A percentile compares a stretch with the other conserved stretches of the same genome.
These are phyloP conservation scores for Corydoras sp. DNA, from an alignment of 2,113 vertebrate genomes.

Conservation along the genomic window DNA sequence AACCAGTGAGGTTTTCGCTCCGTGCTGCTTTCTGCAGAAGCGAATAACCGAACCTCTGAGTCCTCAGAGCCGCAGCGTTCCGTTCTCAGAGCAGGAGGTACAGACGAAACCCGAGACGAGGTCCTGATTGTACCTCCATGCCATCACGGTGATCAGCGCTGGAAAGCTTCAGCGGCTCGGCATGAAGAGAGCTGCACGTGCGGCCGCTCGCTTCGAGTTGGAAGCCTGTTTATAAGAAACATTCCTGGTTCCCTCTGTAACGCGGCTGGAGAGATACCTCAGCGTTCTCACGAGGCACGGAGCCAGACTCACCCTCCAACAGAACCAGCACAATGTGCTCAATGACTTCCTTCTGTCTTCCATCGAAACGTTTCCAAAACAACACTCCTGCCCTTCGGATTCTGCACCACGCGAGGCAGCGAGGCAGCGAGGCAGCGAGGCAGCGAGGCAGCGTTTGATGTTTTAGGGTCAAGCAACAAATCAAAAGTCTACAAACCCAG, in stretches of 20 bases:
- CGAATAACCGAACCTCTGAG: not conserved
- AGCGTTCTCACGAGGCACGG: slow-evolving; percentile 38
- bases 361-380: not conserved
- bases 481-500: no score
- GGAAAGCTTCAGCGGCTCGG: slow-evolving; percentile 4
- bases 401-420: no score
- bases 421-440: no score
- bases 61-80: not conserved
- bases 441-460: no score
- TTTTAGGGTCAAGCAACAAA: no score
- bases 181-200: slow-evolving; percentile 7
- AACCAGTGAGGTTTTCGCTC: slow-evolving; percentile 2
- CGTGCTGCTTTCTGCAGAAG: not conserved
- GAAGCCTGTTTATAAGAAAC: slow-evolving; percentile 41
- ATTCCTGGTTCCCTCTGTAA: slow-evolving; percentile 36
- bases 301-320: slow-evolving; percentile 10
- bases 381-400: not conserved
- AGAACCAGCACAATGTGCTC: slow-evolving; percentile 19
- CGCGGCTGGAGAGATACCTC: slow-evolving; percentile 40
- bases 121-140: not conserved
- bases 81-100: not conserved
- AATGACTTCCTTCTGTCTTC: slow-evolving; percentile 15
- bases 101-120: not conserved
- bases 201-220: slow-evolving; percentile 12
- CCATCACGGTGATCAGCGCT: slow-evolving; percentile 10